These are phyloP conservation scores for Himalopsyche anomala DNA, from an alignment of 2,888 invertebrate genomes.

Conservation along the genomic window DNA sequence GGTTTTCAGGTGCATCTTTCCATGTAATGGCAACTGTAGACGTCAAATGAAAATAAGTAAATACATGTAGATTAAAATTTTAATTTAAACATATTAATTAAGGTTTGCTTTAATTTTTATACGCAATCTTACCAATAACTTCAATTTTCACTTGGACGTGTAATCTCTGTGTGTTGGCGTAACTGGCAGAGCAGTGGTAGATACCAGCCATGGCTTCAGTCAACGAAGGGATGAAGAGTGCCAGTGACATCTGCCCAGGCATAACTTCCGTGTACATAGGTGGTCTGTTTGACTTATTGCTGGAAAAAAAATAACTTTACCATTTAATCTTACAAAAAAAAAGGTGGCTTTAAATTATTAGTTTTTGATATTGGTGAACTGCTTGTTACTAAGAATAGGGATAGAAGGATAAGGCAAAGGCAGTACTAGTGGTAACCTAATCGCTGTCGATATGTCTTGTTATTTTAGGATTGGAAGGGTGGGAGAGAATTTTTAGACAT, in stretches of 20 bases:
- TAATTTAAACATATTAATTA: background rate
- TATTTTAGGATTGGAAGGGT: no score
- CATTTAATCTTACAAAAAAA: no score
- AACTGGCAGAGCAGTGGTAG: constrained; percentile 89
- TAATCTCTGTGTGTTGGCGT: constrained; percentile 83
- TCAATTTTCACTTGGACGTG: constrained; percentile 82
- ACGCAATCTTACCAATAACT: constrained; percentile 80
- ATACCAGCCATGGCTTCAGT: constrained; percentile 86
- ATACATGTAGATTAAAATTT: background rate
- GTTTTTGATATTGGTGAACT: no score
- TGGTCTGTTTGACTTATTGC: constrained; percentile 69
- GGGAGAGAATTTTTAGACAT: no score
- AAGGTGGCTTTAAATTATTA: no score
- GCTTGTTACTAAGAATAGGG: no score
- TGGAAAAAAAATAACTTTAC: background rate
- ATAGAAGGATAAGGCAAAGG: no score
- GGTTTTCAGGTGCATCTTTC: constrained; percentile 89
- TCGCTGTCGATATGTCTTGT: no score
- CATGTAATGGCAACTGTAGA: constrained; percentile 89
- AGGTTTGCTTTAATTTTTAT: constrained; percentile 9
- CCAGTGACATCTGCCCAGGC: constrained; percentile 76
- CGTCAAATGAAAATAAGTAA: constrained; percentile 41
- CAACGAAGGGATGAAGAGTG: constrained; percentile 85
- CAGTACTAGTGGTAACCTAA: no score
- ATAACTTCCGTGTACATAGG: constrained; percentile 83